Percentiles rank a stretch among this genome's conserved stretches.
These are phyloP conservation scores for Kryptolebias marmoratus DNA, from an alignment of 2,113 vertebrate genomes.

Conservation along the genomic window DNA sequence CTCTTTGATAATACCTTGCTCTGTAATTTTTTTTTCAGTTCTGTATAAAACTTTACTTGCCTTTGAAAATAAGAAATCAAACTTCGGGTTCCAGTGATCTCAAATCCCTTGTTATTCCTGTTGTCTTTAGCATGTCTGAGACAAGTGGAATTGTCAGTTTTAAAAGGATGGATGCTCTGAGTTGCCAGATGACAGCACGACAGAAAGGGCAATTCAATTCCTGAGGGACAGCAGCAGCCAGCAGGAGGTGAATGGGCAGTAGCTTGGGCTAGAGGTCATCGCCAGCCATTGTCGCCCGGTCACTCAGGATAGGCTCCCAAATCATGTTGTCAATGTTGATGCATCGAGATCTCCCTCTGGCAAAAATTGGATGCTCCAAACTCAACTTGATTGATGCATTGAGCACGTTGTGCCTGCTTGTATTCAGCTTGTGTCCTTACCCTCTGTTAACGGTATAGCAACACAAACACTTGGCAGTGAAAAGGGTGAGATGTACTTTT, in stretches of 20 bases:
- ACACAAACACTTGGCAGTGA: conserved; percentile 25
- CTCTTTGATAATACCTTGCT: not conserved
- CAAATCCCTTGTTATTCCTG: conserved; percentile 3
- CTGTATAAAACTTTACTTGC: not conserved
- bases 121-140: conserved; percentile 43
- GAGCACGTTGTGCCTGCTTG: conserved; percentile 47
- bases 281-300: conserved; percentile 51
- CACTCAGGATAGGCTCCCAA: conserved; percentile 66
- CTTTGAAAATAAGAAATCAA: not conserved
- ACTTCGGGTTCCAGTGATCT: not conserved
- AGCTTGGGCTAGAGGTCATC: conserved; percentile 54
- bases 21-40: not conserved
- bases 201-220: conserved; percentile 53
- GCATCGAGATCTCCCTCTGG: conserved; percentile 68
- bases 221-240: conserved; percentile 48
- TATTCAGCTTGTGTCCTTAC: conserved; percentile 57
- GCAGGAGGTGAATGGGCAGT: conserved; percentile 51
- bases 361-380: conserved; percentile 77
- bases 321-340: conserved; percentile 82
- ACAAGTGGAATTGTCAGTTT: conserved; percentile 36
- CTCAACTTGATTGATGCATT: conserved; percentile 73
- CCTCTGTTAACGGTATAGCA: conserved; percentile 35
- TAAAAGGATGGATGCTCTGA: conserved; percentile 55
- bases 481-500: conserved; percentile 43
- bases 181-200: conserved; percentile 42